Evolutionary conservation across 2,113 vertebrate genomes (phyloP), one percentile per base, ranked within the genome.

Genomic region (Nothobranchius kuhntae): DNA sequence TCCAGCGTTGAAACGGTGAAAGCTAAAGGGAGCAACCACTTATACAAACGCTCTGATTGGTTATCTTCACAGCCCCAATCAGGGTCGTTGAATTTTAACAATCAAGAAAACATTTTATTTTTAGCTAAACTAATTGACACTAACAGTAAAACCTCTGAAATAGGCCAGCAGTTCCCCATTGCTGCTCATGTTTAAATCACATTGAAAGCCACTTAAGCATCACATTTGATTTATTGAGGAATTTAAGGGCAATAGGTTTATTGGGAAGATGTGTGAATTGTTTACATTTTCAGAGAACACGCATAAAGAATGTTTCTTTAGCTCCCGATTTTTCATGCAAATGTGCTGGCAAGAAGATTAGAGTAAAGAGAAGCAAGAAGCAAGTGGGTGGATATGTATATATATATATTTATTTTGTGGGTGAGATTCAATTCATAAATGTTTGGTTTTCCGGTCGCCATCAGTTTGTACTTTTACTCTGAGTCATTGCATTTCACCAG

Each of bases 371-470:
- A 61, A 63, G 24, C 46, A 52, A 56, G 6, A 12, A 53, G 58
- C 45, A 51, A 46, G 65, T 65, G 58, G 45, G 67, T 52, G 67
- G 71, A 73, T 71, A 68, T 71, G 71, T 30, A 30, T 30, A 30
- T 30, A 30, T 30, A 30, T 30, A 30, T 30, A 30, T 30, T 3
- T 30, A 30, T 21, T 21, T 21, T 21, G 21, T 21, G 21, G 21
- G 73, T 68, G 80, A 81, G 78, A 60, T 55, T 77, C 44, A 51
- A 74, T 69, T 66, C 62, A 65, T 75, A 80, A 70, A 38, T 50
- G 59, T 86, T 87, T 85, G 68, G 68, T 73, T 65, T 36, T 45
- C 36, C 46, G 40, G 65, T 76, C 57, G 15, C 58, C 57, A 82
- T 42, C 45, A 21, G 50, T 73, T 68, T 82, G 58, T 66, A 50